Base-by-base conservation (phyloP, 2,113 vertebrate genomes). In the Mionectes macconnelli region DNA sequence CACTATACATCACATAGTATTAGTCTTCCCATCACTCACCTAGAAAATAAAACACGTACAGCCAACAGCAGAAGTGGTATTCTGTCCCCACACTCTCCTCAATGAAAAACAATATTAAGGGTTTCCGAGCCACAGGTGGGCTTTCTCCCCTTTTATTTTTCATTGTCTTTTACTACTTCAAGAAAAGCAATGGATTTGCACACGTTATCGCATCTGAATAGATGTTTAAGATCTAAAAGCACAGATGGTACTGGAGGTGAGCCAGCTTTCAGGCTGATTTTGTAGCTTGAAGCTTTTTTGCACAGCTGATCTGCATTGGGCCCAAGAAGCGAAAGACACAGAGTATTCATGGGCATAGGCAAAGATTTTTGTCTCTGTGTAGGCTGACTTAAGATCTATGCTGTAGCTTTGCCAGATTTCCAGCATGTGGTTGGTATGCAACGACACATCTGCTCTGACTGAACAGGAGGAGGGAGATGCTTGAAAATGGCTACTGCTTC, bases 231-330 rank as follows among this genome's bases (percentile, higher is more conserved):
- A 79, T 62, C 60, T 92, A 87, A 94, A 89, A 93, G 91, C 87
- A 91, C 93, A 96, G 96, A 97, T 96, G 96, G 94, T 50, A 57
- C 52, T 95, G 93, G 94, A 96, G 63, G 30, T 69, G 57, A 87
- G 94, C 91, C 91, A 96, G 70, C 42, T 90, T 39, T 35, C 72
- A 67, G 75, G 70, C 50, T 95, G 93, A 73, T 80, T 93, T 90
- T 91, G 91, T 74, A 57, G 91, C 78, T 85, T 44, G 47, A 90
- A 83, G 84, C 68, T 80, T 92, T 89, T 94, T 82, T 87, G 49
- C 75, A 47, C 39, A 83, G 87, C 82, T 89, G 82, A 96, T 74
- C 47, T 74, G 55, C 55, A 62, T 7, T 56, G 39, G 74, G 62
- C 84, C 73, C 73, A 84, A 91, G 78, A 90, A 96, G 84, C 23